phyloP scores from a whole-genome alignment of 2,113 vertebrate genomes.

The Gnathonemus longibarbis region DNA sequence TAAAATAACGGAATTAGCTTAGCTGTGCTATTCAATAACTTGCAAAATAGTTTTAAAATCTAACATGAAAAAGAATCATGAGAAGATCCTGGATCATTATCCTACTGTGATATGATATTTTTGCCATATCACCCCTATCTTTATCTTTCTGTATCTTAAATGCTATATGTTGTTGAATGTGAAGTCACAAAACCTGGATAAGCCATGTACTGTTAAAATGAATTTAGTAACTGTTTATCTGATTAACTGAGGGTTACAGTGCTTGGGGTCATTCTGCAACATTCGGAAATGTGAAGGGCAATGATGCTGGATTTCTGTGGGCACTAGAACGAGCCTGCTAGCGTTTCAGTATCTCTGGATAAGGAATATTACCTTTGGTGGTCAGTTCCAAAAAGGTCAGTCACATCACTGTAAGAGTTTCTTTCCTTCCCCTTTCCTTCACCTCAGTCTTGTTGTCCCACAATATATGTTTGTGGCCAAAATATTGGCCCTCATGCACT shows the following conservation, averaged over 20 bases:
- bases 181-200: not conserved
- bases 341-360: not conserved
- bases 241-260: no score
- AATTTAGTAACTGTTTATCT: not conserved
- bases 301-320: no score
- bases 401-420: not conserved
- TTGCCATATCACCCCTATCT: not conserved
- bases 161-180: not conserved
- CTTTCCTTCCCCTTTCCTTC: not conserved
- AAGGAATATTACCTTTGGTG: not conserved
- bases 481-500: not conserved
- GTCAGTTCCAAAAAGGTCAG: not conserved
- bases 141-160: not conserved
- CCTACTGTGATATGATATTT: not conserved
- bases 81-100: not conserved
- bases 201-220: not conserved
- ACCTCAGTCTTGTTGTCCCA: not conserved
- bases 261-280: no score
- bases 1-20: not conserved
- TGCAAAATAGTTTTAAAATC: not conserved
- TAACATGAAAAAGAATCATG: not conserved
- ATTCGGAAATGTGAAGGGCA: no score
- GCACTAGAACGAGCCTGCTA: no score
- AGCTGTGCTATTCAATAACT: not conserved
- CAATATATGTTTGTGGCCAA: not conserved